Percentiles rank a stretch among this genome's conserved stretches.
These are phyloP conservation scores for Pollachius pollachius DNA, from an alignment of 2,113 vertebrate genomes.

Conservation along the genomic window DNA sequence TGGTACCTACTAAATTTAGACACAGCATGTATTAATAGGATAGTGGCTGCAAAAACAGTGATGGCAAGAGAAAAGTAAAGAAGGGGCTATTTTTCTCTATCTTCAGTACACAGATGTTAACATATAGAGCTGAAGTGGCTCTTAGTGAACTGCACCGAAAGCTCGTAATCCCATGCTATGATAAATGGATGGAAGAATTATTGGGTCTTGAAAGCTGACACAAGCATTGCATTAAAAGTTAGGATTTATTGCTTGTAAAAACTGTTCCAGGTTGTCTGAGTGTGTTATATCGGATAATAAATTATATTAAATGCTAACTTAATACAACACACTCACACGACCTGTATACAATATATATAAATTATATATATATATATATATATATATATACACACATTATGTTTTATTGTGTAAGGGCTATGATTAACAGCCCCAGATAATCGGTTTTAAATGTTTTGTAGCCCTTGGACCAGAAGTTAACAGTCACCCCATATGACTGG, in stretches of 20 bases:
- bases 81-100: slow-evolving; percentile 11
- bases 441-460: no score
- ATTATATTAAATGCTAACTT: no score
- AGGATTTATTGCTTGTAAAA: no score
- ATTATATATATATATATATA: no score
- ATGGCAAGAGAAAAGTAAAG: slow-evolving; percentile 20
- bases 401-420: no score
- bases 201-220: neutral
- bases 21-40: slow-evolving; percentile 38
- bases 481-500: neutral
- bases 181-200: neutral
- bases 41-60: slow-evolving; percentile 36
- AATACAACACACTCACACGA: no score
- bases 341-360: no score
- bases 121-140: neutral
- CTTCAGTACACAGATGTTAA: neutral
- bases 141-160: neutral
- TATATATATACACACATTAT: no score
- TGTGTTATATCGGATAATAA: no score
- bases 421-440: no score
- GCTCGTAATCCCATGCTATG: neutral
- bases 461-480: neutral
- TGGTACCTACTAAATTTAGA: slow-evolving; percentile 26
- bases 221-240: no score
- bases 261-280: no score